phyloP scores from a whole-genome alignment of 2,113 vertebrate genomes.

The Catharus bicknelli region DNA sequence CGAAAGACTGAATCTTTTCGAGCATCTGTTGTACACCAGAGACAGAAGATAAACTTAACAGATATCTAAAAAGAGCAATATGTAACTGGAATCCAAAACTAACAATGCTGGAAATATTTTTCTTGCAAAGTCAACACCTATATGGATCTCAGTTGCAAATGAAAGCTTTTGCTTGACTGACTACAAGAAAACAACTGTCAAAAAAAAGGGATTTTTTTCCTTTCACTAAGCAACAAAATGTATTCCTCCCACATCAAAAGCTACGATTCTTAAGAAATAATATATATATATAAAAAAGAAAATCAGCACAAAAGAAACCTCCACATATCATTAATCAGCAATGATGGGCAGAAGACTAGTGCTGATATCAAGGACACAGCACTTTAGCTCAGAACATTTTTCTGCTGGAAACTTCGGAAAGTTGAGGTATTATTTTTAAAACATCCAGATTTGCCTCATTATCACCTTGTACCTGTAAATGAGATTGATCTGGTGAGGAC shows the following conservation, averaged over 20 bases:
- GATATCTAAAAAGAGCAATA: accelerated
- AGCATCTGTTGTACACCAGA: neutral
- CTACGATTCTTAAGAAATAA: neutral
- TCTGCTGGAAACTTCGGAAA: neutral
- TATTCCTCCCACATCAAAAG: neutral
- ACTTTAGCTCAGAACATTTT: neutral
- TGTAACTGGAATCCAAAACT: neutral
- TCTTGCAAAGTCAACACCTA: neutral
- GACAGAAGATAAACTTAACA: neutral
- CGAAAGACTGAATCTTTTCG: neutral
- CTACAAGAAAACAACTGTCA: neutral
- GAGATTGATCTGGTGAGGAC: neutral
- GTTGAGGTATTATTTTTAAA: neutral
- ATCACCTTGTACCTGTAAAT: neutral
- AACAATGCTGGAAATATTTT: neutral
- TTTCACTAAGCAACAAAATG: neutral
- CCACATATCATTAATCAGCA: neutral
- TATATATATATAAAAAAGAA: neutral
- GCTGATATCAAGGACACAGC: neutral
- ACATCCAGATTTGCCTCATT: neutral
- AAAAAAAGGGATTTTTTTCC: neutral
- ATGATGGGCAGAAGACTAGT: neutral
- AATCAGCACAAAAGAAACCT: neutral
- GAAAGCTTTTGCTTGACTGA: neutral
- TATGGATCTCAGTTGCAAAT: neutral